Percentiles rank a stretch among this genome's conserved stretches.
Evolutionary conservation across 2,888 invertebrate genomes (phyloP).

Genomic region (Junonia oenone): DNA sequence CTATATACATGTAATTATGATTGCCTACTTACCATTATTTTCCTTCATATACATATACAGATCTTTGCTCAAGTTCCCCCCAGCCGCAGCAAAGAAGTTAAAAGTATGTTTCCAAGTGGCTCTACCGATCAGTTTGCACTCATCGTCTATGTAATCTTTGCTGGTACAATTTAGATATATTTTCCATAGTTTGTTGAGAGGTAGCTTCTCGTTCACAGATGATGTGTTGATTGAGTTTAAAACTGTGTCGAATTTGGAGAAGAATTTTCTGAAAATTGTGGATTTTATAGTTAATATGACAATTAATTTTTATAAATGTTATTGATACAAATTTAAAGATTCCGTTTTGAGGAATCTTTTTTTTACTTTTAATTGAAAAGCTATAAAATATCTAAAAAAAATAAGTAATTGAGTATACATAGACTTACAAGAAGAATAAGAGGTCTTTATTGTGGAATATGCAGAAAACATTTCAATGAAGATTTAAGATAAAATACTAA

Average conservation of each 20-base stretch:
- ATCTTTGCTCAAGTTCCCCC: conserved; percentile 49
- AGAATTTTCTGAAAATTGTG: conserved; percentile 44
- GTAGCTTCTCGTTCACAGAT: conserved; percentile 26
- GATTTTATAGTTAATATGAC: too few relatives aligned
- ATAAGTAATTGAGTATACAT: too few relatives aligned
- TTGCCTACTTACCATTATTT: conserved; percentile 49
- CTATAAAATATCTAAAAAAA: too few relatives aligned
- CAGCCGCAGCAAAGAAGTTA: conserved; percentile 47
- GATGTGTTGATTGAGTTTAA: conserved; percentile 45
- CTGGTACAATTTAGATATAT: conserved; percentile 43
- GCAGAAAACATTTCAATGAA: too few relatives aligned
- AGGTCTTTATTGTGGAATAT: too few relatives aligned
- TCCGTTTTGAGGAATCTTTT: background rate
- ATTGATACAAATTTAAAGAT: background rate
- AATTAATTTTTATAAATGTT: too few relatives aligned
- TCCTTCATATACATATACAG: conserved; percentile 59
- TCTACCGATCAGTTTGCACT: conserved; percentile 45
- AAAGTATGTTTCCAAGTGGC: conserved; percentile 49
- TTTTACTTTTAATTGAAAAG: too few relatives aligned
- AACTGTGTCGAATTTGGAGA: conserved; percentile 56
- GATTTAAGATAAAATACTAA: too few relatives aligned
- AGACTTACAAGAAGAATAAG: too few relatives aligned
- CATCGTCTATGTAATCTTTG: conserved; percentile 28
- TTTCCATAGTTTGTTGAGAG: conserved; percentile 51
- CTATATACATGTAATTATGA: background rate